These are phyloP conservation scores for Elaphurus davidianus DNA, from an alignment of 2,113 vertebrate genomes.

Conservation along the genomic window DNA sequence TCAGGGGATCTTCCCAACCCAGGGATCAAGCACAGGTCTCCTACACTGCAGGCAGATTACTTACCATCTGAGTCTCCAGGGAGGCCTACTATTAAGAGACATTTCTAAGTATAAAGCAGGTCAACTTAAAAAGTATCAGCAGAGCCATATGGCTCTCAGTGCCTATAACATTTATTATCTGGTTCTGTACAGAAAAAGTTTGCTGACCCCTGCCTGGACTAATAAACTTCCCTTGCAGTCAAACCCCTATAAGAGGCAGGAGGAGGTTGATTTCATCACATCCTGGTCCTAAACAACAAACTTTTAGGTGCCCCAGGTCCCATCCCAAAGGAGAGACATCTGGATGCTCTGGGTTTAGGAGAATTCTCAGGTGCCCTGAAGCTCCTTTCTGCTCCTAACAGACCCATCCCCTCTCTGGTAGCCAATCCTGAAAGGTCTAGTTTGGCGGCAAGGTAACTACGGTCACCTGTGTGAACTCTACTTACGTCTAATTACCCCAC, in stretches of 20 bases:
- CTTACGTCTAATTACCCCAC: neutral
- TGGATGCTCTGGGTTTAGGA: neutral
- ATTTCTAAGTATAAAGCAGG: neutral
- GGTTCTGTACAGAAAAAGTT: neutral
- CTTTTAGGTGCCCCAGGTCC: neutral
- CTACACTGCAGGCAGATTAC: too few species aligned
- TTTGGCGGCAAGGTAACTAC: neutral
- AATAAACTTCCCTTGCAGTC: neutral
- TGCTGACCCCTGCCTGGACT: neutral
- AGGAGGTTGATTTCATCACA: neutral
- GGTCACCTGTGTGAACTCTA: neutral
- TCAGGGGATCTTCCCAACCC: too few species aligned
- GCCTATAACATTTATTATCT: neutral
- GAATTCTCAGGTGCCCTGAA: neutral
- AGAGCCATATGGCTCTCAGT: neutral
- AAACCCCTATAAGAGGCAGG: neutral
- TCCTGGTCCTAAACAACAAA: neutral
- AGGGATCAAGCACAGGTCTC: too few species aligned
- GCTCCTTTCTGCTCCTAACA: neutral
- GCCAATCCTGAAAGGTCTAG: neutral
- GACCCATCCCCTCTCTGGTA: neutral
- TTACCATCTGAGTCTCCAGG: neutral
- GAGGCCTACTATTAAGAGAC: neutral
- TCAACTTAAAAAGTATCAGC: neutral
- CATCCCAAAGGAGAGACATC: neutral